Percentiles rank a stretch among this genome's conserved stretches.
phyloP scores from a whole-genome alignment of 2,797 vertebrate species.

The Borostomias antarcticus region DNA sequence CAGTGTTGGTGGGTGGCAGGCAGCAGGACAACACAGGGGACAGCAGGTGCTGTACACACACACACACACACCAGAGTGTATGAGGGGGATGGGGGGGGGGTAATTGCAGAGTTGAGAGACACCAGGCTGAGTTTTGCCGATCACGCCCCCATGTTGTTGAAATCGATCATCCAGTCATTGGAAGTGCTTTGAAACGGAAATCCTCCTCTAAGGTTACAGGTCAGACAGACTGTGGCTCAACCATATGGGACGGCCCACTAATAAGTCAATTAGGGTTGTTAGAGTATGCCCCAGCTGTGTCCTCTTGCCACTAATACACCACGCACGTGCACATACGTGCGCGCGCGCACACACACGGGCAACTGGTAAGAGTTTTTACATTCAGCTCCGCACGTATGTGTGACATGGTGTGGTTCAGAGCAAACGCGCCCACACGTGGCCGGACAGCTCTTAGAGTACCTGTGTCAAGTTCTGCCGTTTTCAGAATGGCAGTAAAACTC shows the following conservation, averaged over 20 bases:
- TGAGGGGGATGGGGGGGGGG: no score
- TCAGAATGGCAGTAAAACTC: conserved; percentile 57
- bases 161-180: background rate
- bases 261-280: background rate
- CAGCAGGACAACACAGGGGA: conserved; percentile 52
- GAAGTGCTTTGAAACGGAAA: background rate
- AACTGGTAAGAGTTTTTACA: background rate
- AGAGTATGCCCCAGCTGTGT: background rate
- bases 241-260: background rate
- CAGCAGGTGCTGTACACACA: conserved; percentile 44
- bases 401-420: background rate
- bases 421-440: no score
- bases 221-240: background rate
- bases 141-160: conserved; percentile 20
- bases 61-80: background rate
- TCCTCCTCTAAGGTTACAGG: background rate
- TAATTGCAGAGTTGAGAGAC: background rate
- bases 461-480: conserved; percentile 57
- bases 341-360: background rate
- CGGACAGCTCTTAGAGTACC: no score
- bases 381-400: background rate
- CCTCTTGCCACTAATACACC: background rate
- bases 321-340: background rate
- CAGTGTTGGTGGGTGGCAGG: conserved; percentile 53
- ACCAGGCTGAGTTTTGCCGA: conserved; percentile 15